A percentile compares a stretch with the other conserved stretches of the same genome.
These are phyloP conservation scores for Trichechus manatus DNA, from an alignment of 2,113 vertebrate genomes.

Conservation along the genomic window DNA sequence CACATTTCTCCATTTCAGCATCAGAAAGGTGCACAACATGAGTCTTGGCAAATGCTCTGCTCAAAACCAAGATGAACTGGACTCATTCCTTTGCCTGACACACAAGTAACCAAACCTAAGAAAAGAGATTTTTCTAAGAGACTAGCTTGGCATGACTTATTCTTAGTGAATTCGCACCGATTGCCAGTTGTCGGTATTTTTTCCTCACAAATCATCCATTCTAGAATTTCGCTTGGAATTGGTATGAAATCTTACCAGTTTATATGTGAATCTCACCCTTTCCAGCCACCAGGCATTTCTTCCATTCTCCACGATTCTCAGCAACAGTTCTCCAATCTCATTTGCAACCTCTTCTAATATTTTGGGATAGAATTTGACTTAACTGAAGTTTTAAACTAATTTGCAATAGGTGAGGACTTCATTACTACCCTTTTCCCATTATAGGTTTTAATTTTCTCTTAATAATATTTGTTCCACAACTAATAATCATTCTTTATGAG, in stretches of 20 bases:
- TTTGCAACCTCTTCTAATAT: not conserved
- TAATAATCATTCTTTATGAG: not conserved
- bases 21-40: no score
- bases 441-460: constrained; percentile 28
- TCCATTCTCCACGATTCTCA: not conserved
- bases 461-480: not conserved
- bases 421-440: not conserved
- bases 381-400: not conserved
- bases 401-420: not conserved
- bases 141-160: not conserved
- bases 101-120: not conserved
- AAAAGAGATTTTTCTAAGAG: not conserved
- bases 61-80: not conserved
- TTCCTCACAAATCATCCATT: constrained; percentile 9
- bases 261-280: not conserved
- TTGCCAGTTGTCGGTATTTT: not conserved
- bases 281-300: not conserved
- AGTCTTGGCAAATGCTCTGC: not conserved
- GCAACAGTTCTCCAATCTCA: not conserved
- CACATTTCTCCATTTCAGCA: not conserved
- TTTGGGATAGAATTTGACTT: constrained; percentile 13
- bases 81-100: not conserved
- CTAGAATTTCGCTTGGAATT: not conserved
- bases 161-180: not conserved
- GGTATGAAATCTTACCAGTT: not conserved